Base-by-base conservation (phyloP, 2,888 invertebrate genomes). In the Leptura quadrifasciata region DNA sequence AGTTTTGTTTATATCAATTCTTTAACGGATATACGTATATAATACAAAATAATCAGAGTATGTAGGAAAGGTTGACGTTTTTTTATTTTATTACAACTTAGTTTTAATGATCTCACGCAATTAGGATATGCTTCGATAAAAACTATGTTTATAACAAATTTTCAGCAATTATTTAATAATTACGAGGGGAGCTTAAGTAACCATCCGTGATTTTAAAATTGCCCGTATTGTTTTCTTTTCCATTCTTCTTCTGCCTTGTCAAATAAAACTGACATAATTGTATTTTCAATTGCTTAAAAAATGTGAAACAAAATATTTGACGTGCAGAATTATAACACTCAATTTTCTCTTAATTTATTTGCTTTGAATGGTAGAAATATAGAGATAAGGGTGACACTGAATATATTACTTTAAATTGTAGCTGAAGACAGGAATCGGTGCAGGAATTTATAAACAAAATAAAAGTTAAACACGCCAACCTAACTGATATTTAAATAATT, bases 21-120 rank as follows among this genome's bases (percentile, higher is more conserved):
- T 54, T 12, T 47, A 57, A 17, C 68, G 68, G 68, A 55, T 68
- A 55, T 67, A n/a, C 20, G 61, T 35, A 65, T 35, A 65, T 67
- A 55, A 68, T 18, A 68, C 55, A 68, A 68, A 68, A 57, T 55
- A 55, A 68, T 68, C 68, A 68, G 68, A 68, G 68, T 68, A 68
- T 68, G 68, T 18, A 68, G 31, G 55, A 68, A 57, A 55, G 35
- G 57, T 68, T 57, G 68, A 68, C 68, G 68, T 27, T 57, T 68
- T 68, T 68, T 65, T 47, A 12, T 57, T 31, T 9, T 65, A 54
- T 68, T 17, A 9, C 61, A 35, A 27, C 6, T 67, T 31, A 55
- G 55, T 68, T 68, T 55, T 57, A 67, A 67, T 54, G 52, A 63
- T 63, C 39, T 35, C 63, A 63, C 39, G 63, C 63, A 63, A 39